Evolutionary conservation across 1,140 invertebrate genomes (phyloP).

Genomic region (Stegodyphus mimosarum): DNA sequence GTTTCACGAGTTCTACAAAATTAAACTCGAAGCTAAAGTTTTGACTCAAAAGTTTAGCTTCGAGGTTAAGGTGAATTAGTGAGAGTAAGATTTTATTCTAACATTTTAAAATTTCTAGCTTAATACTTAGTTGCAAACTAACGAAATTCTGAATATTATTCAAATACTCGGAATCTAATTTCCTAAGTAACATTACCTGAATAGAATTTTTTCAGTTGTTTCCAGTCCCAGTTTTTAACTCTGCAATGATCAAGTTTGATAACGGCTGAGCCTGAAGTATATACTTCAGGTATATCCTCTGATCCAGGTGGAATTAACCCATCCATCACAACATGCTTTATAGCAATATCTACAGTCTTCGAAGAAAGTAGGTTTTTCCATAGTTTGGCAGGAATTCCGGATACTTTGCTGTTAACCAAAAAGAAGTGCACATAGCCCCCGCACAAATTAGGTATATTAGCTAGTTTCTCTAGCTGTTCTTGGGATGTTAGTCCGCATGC

Average conservation of each 20-base stretch:
- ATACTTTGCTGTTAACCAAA: slow-evolving; percentile 31
- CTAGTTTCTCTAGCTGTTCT: background rate
- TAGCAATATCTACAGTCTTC: slow-evolving; percentile 40
- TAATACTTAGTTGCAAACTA: no score
- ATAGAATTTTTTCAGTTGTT: slow-evolving; percentile 29
- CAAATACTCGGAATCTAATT: no score
- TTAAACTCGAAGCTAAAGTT: no score
- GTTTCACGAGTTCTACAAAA: no score
- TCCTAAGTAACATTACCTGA: slow-evolving; percentile 13
- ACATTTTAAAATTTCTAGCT: no score
- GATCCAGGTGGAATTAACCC: slow-evolving; percentile 8
- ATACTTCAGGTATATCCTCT: slow-evolving; percentile 15
- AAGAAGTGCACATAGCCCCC: slow-evolving; percentile 42
- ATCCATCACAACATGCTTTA: slow-evolving; percentile 22
- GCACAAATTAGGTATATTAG: slow-evolving; percentile 42
- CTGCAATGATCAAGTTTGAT: slow-evolving; percentile 48
- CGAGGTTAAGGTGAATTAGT: no score
- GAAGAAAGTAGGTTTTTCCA: slow-evolving; percentile 50
- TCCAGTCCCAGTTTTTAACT: slow-evolving; percentile 41
- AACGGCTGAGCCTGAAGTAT: slow-evolving; percentile 16
- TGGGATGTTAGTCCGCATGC: slow-evolving; percentile 23
- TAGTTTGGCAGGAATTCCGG: slow-evolving; percentile 26
- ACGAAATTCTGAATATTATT: no score
- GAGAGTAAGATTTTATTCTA: no score
- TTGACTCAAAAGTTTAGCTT: no score